These are phyloP conservation scores for Tachystola acroxantha DNA, from an alignment of 2,888 invertebrate species.

Conservation along the genomic window DNA sequence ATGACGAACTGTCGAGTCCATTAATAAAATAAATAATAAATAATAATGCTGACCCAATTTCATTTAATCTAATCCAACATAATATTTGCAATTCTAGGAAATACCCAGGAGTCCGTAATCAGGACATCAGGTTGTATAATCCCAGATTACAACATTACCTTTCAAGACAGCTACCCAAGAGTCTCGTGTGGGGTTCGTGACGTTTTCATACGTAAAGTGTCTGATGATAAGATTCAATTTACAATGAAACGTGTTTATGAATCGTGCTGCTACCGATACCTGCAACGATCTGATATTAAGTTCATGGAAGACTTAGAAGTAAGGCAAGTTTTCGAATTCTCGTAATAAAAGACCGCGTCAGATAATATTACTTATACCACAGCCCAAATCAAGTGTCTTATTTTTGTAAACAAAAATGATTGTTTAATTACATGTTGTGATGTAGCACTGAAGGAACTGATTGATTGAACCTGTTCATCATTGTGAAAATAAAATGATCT, in stretches of 20 bases:
- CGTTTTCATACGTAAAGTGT: neutral
- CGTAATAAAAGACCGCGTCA: neutral
- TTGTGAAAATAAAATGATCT: too few species aligned
- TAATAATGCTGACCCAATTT: too few species aligned
- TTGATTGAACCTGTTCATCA: too few species aligned
- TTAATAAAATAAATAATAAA: too few species aligned
- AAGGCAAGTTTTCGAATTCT: neutral
- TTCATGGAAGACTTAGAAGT: conserved; percentile 6
- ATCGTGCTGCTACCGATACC: neutral
- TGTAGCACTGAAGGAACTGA: too few species aligned
- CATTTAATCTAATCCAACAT: too few species aligned
- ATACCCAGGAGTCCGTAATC: neutral
- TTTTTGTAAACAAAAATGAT: too few species aligned
- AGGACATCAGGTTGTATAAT: neutral
- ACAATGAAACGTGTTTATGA: neutral
- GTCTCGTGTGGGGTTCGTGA: neutral
- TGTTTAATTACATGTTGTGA: too few species aligned
- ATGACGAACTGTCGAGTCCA: too few species aligned
- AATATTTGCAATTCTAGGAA: too few species aligned
- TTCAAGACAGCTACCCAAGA: neutral
- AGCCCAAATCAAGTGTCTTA: too few species aligned
- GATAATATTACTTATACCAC: too few species aligned
- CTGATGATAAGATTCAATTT: neutral
- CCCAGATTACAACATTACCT: neutral
- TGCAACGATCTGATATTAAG: neutral